Conservation (phyloP, 2,888 invertebrate genomes). For the Holacanthella duospinosa region DNA sequence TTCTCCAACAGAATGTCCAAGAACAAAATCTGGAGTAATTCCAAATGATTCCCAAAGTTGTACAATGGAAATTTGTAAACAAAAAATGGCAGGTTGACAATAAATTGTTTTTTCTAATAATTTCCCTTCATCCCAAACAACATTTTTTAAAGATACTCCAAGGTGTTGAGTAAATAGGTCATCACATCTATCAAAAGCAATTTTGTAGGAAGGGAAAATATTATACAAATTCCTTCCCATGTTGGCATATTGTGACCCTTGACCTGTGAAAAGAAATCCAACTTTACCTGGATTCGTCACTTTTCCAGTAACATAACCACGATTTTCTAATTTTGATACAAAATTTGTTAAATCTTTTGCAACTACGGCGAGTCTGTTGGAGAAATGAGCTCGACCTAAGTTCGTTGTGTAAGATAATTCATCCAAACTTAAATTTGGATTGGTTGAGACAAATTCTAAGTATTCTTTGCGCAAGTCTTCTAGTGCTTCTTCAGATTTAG, state of each 20-base stretch:
- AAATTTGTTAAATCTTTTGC: constrained; percentile 6
- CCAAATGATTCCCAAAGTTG: constrained; percentile 18
- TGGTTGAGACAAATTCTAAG: not conserved
- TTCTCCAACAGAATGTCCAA: constrained; percentile 14
- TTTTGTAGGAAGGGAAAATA: not conserved
- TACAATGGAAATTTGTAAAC: constrained; percentile 6
- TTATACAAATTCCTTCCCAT: constrained; percentile 1
- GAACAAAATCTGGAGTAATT: constrained; percentile 14
- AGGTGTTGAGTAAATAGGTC: not conserved
- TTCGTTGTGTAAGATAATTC: constrained; percentile 15
- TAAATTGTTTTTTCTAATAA: constrained; percentile 1
- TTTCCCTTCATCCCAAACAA: constrained; percentile 7
- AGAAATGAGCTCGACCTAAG: constrained; percentile 19
- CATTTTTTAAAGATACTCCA: not conserved
- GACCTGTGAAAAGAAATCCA: constrained; percentile 22
- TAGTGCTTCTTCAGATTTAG: constrained; percentile 8
- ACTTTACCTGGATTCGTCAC: not conserved
- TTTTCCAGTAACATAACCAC: not conserved
- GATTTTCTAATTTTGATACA: not conserved
- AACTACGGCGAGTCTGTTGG: constrained; percentile 13
- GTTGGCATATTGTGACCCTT: constrained; percentile 11
- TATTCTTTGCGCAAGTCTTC: constrained; percentile 12
- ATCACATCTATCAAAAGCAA: constrained; percentile 4
- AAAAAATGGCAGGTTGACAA: constrained; percentile 7
- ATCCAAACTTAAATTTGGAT: not conserved